Percentiles rank a stretch among this genome's conserved stretches.
Evolutionary conservation across 2,113 vertebrate species (phyloP).

Genomic region (Grus americana): DNA sequence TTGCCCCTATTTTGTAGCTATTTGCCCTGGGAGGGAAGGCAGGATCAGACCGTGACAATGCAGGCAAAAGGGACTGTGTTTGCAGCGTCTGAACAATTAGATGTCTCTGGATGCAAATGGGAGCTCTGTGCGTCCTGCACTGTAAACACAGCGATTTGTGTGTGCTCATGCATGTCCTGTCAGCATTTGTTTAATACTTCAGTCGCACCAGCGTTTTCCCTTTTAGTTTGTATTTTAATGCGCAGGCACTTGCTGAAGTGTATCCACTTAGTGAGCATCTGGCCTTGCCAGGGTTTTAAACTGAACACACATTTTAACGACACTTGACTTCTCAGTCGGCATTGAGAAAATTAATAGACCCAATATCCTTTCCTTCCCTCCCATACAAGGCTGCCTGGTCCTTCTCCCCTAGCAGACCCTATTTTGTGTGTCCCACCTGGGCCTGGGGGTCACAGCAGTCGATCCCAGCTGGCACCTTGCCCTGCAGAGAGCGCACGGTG

Average conservation of each 20-base stretch:
- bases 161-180: conserved; percentile 61
- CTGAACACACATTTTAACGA: conserved; percentile 43
- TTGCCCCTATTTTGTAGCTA: neutral
- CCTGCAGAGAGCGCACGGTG: neutral
- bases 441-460: neutral
- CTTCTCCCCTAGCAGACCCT: neutral
- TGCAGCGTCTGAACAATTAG: conserved; percentile 4
- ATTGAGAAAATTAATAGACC: neutral
- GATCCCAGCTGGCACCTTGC: neutral
- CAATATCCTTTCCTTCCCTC: conserved; percentile 1
- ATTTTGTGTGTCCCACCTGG: neutral
- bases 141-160: conserved; percentile 7
- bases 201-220: conserved; percentile 35
- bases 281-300: conserved; percentile 39
- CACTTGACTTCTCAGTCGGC: conserved; percentile 21
- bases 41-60: neutral
- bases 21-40: neutral
- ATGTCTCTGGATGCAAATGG: neutral
- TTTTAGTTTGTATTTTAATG: conserved; percentile 56
- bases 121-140: neutral
- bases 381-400: neutral
- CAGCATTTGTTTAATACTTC: conserved; percentile 62
- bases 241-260: conserved; percentile 60
- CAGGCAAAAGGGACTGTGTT: neutral
- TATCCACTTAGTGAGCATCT: conserved; percentile 68